Percentiles rank a stretch among this genome's conserved stretches.
phyloP scores from a whole-genome alignment of 2,888 invertebrate genomes.

The Microplitis deprimator region DNA sequence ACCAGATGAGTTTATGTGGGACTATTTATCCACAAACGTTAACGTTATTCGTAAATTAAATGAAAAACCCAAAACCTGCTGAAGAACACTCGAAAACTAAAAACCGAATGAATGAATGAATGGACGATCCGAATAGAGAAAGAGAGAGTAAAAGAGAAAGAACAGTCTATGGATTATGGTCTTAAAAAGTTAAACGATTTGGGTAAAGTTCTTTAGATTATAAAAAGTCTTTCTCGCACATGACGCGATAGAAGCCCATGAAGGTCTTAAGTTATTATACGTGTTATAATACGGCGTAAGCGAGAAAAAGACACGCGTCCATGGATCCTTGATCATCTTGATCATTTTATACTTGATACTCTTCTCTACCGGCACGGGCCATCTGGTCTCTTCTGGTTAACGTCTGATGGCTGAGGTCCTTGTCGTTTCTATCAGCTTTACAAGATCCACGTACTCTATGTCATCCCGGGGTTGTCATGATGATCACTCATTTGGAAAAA shows the following conservation, averaged over 20 bases:
- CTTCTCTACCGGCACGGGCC: conserved; percentile 52
- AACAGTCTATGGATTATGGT: neutral
- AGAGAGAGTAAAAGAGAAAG: neutral
- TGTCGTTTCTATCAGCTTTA: conserved; percentile 30
- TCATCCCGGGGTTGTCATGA: conserved; percentile 41
- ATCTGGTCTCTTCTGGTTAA: conserved; percentile 48
- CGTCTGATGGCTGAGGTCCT: conserved; percentile 15
- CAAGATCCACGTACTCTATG: conserved; percentile 31
- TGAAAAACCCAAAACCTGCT: neutral
- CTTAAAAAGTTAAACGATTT: neutral
- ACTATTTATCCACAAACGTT: neutral
- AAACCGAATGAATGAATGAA: neutral
- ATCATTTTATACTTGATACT: neutral
- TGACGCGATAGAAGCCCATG: neutral
- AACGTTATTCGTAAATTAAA: neutral
- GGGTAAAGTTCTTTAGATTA: neutral
- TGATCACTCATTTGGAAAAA: conserved; percentile 54
- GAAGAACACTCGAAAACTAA: neutral
- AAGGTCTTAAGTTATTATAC: neutral
- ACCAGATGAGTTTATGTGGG: neutral
- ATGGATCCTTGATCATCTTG: neutral
- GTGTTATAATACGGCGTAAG: neutral
- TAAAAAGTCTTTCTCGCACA: too few relatives aligned
- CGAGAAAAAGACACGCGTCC: conserved; percentile 4
- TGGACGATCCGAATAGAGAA: neutral